Base-by-base conservation (phyloP, 2,888 invertebrate species). In the Trissoscelio sp. region DNA sequence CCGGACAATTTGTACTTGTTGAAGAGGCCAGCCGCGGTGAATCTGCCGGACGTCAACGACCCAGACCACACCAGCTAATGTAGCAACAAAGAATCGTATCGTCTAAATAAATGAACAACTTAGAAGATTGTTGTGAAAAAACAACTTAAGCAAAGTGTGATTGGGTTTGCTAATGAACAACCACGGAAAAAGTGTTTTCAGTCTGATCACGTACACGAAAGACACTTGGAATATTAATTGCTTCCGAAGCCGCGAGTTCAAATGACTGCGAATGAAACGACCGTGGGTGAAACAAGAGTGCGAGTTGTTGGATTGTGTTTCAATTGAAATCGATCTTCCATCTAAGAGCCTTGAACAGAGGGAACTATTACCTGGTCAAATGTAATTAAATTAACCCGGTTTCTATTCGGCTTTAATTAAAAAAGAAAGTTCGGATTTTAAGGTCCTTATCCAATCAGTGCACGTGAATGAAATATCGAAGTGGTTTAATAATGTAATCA, bases 1-100 rank as follows among this genome's bases (percentile, higher is more conserved):
- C 84, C 81, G 87, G 85, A 88, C 88, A 88, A 89, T 89, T 89
- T 89, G 88, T 88, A 88, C 86, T 86, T 87, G 88, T 88, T 88
- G 84, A 74, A 73, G 79, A 67, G 62, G 16, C 70, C 39, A 66
- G 73, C 67, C 60, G 62, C 70, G 73, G 53, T 66, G 55, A 70
- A 75, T 78, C 69, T 72, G 74, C 60, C 72, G 69, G 72, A 80
- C 81, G 72, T 78, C 75, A 74, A 37, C 74, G 55, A 48, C 55
- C 48, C 67, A 55, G 69, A 60, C 73, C 75, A 73, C 72, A 67
- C 48, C 37, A 37, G 58, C 22, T 77, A 28, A 70, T 60, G 66
- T 57, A 37, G 60, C 46, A 51, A 51, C 69, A 62, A 69, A 48
- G 46, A n/a, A 44, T 62, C 48, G 12, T 12, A 75, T 67, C 51